Conservation (phyloP, 2,797 vertebrate species). For the Chromis chromis region DNA sequence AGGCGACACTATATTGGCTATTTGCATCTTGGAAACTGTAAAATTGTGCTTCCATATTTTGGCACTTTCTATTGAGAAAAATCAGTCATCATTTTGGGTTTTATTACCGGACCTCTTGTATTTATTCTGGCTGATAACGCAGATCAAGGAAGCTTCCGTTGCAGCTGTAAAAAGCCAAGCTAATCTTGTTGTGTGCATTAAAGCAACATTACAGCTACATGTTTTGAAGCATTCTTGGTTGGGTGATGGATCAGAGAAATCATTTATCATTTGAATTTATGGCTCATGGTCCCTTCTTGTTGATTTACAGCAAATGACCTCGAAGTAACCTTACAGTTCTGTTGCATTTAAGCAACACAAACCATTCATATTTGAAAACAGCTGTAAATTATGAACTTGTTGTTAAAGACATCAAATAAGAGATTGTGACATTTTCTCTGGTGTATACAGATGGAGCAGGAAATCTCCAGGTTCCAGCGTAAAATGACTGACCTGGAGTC, state of each 20-base stretch:
- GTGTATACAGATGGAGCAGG: conserved; percentile 94
- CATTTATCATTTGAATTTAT: neutral
- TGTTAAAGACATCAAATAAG: conserved; percentile 1
- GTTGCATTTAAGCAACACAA: neutral
- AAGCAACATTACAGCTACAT: neutral
- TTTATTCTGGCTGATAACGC: conserved; percentile 50
- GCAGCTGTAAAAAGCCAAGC: conserved; percentile 47
- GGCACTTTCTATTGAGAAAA: conserved; percentile 24
- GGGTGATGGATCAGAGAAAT: conserved; percentile 8
- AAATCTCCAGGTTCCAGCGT: conserved; percentile 98
- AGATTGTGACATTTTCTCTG: neutral
- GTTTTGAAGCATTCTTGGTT: conserved; percentile 17
- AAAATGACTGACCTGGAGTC: conserved; percentile 99
- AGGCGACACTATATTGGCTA: neutral
- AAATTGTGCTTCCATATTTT: conserved; percentile 34
- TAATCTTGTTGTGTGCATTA: conserved; percentile 40
- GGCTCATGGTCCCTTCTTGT: neutral
- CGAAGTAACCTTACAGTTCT: neutral
- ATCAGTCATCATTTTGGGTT: conserved; percentile 25
- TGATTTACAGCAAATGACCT: neutral
- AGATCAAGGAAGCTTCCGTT: conserved; percentile 63
- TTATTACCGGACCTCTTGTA: conserved; percentile 48
- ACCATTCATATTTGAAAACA: neutral
- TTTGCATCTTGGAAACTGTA: conserved; percentile 30
- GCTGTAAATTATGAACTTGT: neutral